These are phyloP conservation scores for Cheilosia impressa DNA, from an alignment of 2,888 invertebrate species.

Conservation along the genomic window DNA sequence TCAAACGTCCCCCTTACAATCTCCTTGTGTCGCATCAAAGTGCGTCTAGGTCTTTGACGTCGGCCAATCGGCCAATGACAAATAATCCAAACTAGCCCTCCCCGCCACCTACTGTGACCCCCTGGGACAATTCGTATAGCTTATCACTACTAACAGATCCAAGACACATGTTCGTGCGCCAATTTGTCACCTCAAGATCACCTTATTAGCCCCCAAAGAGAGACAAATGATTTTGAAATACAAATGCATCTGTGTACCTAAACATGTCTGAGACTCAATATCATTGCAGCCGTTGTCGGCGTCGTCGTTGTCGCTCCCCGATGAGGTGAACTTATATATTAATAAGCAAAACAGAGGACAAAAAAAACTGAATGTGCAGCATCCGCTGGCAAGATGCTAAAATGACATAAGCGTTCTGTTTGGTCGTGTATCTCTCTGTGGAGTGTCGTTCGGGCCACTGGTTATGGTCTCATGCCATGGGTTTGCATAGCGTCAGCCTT, in stretches of 20 bases:
- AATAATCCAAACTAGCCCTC: neutral
- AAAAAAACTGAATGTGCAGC: constrained; percentile 56
- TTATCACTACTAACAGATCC: constrained; percentile 4
- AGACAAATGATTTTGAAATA: constrained; percentile 24
- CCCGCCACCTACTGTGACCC: neutral
- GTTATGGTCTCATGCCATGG: constrained; percentile 40
- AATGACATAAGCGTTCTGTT: constrained; percentile 71
- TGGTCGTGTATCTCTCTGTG: constrained; percentile 41
- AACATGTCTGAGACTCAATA: constrained; percentile 30
- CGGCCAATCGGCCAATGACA: constrained; percentile 1
- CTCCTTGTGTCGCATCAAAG: neutral
- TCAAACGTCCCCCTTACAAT: neutral
- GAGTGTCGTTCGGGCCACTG: constrained; percentile 32
- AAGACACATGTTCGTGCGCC: constrained; percentile 15
- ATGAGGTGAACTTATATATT: constrained; percentile 67
- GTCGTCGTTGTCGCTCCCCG: constrained; percentile 14
- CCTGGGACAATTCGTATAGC: neutral
- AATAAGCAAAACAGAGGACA: constrained; percentile 34
- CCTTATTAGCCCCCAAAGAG: constrained; percentile 30
- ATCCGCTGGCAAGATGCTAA: constrained; percentile 58
- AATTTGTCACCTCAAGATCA: constrained; percentile 63
- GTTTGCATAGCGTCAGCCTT: constrained; percentile 54
- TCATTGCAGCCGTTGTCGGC: constrained; percentile 15
- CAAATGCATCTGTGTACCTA: constrained; percentile 17
- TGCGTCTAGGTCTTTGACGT: constrained; percentile 3